phyloP scores from a whole-genome alignment of 2,113 vertebrate species.

The Marcusenius ussheri region DNA sequence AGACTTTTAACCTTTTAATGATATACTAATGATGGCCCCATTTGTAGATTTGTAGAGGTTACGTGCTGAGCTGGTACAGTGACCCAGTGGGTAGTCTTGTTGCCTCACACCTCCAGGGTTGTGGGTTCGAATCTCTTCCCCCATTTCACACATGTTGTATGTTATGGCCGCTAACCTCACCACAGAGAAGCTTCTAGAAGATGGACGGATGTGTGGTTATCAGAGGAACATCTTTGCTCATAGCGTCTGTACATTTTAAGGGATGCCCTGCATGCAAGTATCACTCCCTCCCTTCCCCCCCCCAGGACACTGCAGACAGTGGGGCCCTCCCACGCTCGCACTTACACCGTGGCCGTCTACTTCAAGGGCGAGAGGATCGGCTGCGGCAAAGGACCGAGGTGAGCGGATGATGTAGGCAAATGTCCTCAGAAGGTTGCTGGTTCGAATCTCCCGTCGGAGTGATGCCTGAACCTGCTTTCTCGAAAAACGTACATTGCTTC shows the following conservation, averaged over 20 bases:
- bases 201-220: neutral
- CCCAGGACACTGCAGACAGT: slow-evolving; percentile 93
- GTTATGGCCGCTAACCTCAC: neutral
- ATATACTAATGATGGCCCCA: neutral
- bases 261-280: neutral
- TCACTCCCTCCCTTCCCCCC: slow-evolving; percentile 1
- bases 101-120: neutral
- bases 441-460: neutral
- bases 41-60: neutral
- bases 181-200: neutral
- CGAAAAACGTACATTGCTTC: neutral
- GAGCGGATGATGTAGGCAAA: slow-evolving; percentile 28
- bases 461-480: neutral
- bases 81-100: neutral
- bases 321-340: slow-evolving; percentile 90
- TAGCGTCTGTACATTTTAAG: neutral
- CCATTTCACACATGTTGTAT: neutral
- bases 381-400: slow-evolving; percentile 98
- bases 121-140: neutral
- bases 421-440: neutral
- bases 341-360: slow-evolving; percentile 95
- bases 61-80: neutral
- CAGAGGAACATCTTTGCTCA: neutral
- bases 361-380: slow-evolving; percentile 97
- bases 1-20: neutral